Percentiles rank a stretch among this genome's conserved stretches.
Evolutionary conservation across 2,888 invertebrate genomes (phyloP).

Genomic region (Achlya flavicornis): DNA sequence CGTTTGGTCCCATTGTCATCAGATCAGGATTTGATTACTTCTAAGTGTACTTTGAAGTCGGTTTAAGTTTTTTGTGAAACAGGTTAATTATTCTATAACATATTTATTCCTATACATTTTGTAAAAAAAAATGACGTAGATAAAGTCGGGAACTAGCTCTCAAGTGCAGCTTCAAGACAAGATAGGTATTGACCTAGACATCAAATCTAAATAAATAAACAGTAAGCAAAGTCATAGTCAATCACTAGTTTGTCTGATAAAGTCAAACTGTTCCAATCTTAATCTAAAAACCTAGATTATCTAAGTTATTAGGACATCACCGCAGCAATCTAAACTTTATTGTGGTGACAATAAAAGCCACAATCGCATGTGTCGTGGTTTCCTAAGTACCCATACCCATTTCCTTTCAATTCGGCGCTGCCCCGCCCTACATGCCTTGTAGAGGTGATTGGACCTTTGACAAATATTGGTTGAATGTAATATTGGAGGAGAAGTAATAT

Average conservation of each 20-base stretch:
- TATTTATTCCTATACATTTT: too few species aligned
- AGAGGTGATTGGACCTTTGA: conserved; percentile 63
- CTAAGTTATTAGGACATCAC: neutral
- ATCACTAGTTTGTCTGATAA: neutral
- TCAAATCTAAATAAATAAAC: neutral
- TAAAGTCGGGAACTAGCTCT: too few species aligned
- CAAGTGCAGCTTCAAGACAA: too few species aligned
- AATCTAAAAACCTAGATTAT: neutral
- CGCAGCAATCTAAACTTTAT: neutral
- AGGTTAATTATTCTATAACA: too few species aligned
- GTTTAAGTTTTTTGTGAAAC: too few species aligned
- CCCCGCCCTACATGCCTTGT: conserved; percentile 28
- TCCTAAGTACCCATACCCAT: neutral
- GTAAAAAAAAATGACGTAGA: too few species aligned
- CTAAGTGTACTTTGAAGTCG: too few species aligned
- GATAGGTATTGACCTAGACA: neutral
- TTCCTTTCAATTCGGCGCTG: conserved; percentile 12
- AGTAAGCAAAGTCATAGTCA: neutral
- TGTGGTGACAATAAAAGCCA: neutral
- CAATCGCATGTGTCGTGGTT: neutral
- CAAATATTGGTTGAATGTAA: conserved; percentile 72
- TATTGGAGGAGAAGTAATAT: conserved; percentile 49
- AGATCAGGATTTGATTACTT: too few species aligned
- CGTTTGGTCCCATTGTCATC: too few species aligned
- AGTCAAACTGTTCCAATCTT: neutral